phyloP scores from a whole-genome alignment of 2,888 invertebrate genomes.

The Lypha dubia region DNA sequence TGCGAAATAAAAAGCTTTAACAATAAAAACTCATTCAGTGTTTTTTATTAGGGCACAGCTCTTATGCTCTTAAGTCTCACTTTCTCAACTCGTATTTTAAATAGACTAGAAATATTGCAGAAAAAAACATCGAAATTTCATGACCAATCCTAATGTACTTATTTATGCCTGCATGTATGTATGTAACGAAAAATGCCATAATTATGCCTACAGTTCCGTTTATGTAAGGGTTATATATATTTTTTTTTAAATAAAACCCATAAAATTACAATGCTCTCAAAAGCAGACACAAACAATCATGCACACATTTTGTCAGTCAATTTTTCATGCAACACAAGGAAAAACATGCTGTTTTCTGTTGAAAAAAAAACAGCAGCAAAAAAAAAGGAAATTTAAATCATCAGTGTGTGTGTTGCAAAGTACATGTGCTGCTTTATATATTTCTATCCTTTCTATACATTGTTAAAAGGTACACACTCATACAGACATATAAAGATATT shows the following conservation, averaged over 20 bases:
- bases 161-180: not conserved
- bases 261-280: not conserved
- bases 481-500: no score
- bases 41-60: no score
- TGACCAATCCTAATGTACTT: not conserved
- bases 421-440: not conserved
- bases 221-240: not conserved
- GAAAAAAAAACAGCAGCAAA: not conserved
- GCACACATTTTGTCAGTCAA: slow-evolving; percentile 43
- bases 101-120: no score
- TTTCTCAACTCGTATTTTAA: no score
- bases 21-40: no score
- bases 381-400: not conserved
- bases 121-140: not conserved
- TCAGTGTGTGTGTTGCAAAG: not conserved
- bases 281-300: slow-evolving; percentile 47
- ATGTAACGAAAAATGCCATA: not conserved
- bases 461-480: not conserved
- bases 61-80: no score
- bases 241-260: not conserved
- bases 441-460: not conserved
- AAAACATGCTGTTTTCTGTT: not conserved
- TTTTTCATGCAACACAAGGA: not conserved
- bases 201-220: not conserved
- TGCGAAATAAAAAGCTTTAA: no score